These are phyloP conservation scores for Euwallacea similis DNA, from an alignment of 1,140 invertebrate species.

Conservation along the genomic window DNA sequence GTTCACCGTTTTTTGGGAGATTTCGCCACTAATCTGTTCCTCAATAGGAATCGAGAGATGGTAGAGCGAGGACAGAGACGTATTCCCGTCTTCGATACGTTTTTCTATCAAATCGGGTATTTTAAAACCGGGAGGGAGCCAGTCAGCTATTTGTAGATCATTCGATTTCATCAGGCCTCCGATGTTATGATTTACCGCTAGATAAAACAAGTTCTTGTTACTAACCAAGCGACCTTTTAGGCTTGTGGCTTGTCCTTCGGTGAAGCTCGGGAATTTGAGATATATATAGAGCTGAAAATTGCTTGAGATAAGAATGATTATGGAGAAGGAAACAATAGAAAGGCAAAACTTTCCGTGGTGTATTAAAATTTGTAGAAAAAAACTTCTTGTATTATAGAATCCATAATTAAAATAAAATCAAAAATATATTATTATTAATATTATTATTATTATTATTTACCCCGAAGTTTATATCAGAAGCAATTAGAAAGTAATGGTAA, in stretches of 20 bases:
- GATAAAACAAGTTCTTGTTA: conserved; percentile 78
- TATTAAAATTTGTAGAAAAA: too few relatives aligned
- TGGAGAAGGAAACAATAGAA: neutral
- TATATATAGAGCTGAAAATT: conserved; percentile 61
- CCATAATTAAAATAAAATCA: too few relatives aligned
- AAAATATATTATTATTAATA: too few relatives aligned
- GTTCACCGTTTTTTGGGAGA: conserved; percentile 41
- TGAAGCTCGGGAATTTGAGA: conserved; percentile 65
- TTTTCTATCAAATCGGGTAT: conserved; percentile 49
- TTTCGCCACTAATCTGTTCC: conserved; percentile 54
- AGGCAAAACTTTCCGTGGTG: too few relatives aligned
- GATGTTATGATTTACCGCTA: conserved; percentile 60
- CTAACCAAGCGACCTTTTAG: conserved; percentile 77
- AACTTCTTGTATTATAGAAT: too few relatives aligned
- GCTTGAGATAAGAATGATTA: neutral
- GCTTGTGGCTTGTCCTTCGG: conserved; percentile 77
- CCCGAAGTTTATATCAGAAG: neutral
- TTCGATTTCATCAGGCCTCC: conserved; percentile 64
- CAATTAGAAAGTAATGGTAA: neutral
- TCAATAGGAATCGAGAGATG: conserved; percentile 53
- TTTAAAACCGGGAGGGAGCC: conserved; percentile 68
- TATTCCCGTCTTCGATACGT: conserved; percentile 32
- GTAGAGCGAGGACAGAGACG: conserved; percentile 50
- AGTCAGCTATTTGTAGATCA: conserved; percentile 65
- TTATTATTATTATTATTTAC: too few relatives aligned